phyloP scores from a whole-genome alignment of 2,113 vertebrate genomes.

The Leptosomus discolor region DNA sequence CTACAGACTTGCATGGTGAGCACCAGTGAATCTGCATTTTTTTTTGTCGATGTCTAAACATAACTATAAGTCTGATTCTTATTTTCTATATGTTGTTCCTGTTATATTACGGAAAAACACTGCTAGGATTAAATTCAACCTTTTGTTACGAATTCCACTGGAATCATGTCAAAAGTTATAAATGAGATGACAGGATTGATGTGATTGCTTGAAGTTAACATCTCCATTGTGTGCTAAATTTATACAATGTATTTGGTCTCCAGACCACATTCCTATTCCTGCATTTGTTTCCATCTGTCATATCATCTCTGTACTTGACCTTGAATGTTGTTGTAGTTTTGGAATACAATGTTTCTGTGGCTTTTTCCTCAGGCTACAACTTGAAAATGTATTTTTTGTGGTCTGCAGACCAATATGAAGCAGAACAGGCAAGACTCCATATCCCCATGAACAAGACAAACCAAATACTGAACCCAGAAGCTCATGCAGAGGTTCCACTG shows the following conservation, averaged over 20 bases:
- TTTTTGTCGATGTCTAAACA: not conserved
- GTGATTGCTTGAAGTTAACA: not conserved
- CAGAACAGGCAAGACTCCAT: not conserved
- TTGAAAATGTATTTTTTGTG: not conserved
- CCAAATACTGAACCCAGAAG: conserved; percentile 36
- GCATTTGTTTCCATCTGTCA: not conserved
- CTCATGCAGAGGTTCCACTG: conserved; percentile 29
- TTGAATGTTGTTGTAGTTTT: not conserved
- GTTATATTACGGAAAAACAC: not conserved
- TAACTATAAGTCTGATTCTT: not conserved
- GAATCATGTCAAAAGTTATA: not conserved
- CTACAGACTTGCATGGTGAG: not conserved
- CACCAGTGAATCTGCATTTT: not conserved
- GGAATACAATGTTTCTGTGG: not conserved
- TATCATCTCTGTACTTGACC: not conserved
- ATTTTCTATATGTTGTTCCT: not conserved
- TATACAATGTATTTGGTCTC: not conserved
- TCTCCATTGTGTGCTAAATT: not conserved
- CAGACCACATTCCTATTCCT: not conserved
- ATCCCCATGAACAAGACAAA: not conserved
- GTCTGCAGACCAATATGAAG: not conserved
- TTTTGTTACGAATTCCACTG: not conserved
- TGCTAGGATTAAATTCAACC: not conserved
- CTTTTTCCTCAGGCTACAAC: not conserved
- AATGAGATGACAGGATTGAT: not conserved